phyloP scores from a whole-genome alignment of 2,113 vertebrate species.

The Phylloscopus whistleri region DNA sequence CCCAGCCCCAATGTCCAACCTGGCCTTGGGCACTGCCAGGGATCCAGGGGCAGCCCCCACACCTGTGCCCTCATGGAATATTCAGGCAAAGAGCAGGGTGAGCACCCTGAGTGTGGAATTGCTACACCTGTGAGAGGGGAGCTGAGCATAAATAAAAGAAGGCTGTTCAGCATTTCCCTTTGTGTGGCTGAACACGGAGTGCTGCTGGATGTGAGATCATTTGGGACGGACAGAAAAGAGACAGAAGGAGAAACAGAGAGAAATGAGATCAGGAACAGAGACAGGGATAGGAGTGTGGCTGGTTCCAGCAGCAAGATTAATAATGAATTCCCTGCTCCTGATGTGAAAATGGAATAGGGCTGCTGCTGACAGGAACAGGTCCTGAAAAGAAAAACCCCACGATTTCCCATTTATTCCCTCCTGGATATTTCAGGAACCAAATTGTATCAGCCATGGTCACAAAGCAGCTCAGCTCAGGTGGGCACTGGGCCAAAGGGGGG shows the following conservation, averaged over 20 bases:
- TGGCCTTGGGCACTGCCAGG: neutral
- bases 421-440: neutral
- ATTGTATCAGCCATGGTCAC: neutral
- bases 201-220: neutral
- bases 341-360: neutral
- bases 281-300: neutral
- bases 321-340: neutral
- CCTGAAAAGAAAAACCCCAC: neutral
- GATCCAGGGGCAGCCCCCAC: neutral
- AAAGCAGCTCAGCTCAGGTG: accelerated
- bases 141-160: too few species aligned
- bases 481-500: accelerated
- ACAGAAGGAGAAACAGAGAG: neutral
- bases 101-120: neutral
- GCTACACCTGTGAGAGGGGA: accelerated
- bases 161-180: neutral
- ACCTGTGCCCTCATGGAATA: neutral
- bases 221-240: neutral
- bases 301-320: neutral
- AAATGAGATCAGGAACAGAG: neutral
- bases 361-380: neutral
- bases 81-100: neutral
- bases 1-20: accelerated
- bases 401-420: neutral
- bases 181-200: neutral